Base-by-base conservation (phyloP, 2,888 invertebrate species). In the Rhamphomyia laevipes region DNA sequence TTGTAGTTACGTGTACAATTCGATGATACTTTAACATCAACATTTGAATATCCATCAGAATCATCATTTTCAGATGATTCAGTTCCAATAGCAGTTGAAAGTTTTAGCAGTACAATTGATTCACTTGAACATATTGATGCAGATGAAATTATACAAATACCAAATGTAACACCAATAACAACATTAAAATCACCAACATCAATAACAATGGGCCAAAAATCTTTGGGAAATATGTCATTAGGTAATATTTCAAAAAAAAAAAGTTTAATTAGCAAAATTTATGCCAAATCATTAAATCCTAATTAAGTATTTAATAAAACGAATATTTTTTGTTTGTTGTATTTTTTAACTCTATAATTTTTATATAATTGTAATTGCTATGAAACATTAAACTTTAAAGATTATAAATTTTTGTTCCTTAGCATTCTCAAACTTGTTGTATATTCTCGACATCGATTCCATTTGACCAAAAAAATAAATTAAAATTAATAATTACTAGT, bases 31-130 rank as follows among this genome's bases (percentile, higher is more conserved):
- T 80, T 86, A 49, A 90, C 90, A 57, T 82, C 84, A 58, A 86
- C 88, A 47, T 92, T 86, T 74, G 94, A 94, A 74, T 95, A 95
- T 72, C 93, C 93, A 47, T 91, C 91, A 51, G 94, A 94, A 74
- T 80, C 83, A 53, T 88, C 89, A 43, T 73, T 90, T 62, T 70
- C 82, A 63, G 80, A 84, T 63, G 84, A 84, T 56, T 72, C 73
- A 54, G 61, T 61, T 62, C 17, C 47, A 45, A 5, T 23, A 17
- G 38, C 17, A 30, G 44, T 15, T 23, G n/a, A 23, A 23, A 23
- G 15, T 42, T 21, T 21, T 42, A 4, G 13, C 4, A 23, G 43
- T 18, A 38, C 30, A 40, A 31, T n/a, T 30, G 40, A 40, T 18
- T 11, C 18, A 15, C 13, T 21, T 13, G 35, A 23, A 59, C 68